phyloP scores from a whole-genome alignment of 2,888 invertebrate species.

The Tetramorium bicarinatum region DNA sequence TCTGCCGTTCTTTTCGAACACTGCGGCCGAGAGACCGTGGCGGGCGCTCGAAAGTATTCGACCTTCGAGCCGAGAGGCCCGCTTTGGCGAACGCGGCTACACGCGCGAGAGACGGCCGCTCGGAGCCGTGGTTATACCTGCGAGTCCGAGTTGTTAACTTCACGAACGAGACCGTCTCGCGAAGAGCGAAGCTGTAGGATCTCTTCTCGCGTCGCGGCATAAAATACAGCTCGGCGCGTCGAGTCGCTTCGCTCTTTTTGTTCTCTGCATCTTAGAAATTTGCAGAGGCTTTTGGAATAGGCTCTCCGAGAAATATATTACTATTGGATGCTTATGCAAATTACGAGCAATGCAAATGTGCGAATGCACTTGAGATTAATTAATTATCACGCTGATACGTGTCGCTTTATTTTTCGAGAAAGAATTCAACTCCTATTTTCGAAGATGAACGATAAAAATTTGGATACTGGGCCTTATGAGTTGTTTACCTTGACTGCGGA shows the following conservation, averaged over 20 bases:
- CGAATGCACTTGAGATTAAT: background rate
- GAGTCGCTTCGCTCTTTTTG: background rate
- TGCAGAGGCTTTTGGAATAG: background rate
- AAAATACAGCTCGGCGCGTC: background rate
- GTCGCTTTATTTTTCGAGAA: background rate
- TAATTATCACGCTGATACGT: background rate
- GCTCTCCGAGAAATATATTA: background rate
- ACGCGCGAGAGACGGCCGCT: constrained; percentile 25
- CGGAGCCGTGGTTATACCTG: background rate
- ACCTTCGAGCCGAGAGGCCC: constrained; percentile 42
- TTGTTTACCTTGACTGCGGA: constrained; percentile 13
- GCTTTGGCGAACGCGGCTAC: constrained; percentile 16
- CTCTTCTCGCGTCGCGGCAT: background rate
- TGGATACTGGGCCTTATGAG: background rate
- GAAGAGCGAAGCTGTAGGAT: background rate
- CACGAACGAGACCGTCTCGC: constrained; percentile 16
- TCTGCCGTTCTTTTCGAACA: constrained; percentile 38
- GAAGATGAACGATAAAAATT: background rate
- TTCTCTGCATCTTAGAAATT: background rate
- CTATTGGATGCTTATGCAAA: background rate
- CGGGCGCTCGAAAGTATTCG: constrained; percentile 48
- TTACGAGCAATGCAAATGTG: background rate
- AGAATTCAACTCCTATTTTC: background rate
- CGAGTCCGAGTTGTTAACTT: constrained; percentile 16
- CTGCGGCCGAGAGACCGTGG: constrained; percentile 35